These are phyloP conservation scores for western clawed frog (Xenopus tropicalis) DNA, from an alignment of 2,113 vertebrate species.

Conservation along the genomic window DNA sequence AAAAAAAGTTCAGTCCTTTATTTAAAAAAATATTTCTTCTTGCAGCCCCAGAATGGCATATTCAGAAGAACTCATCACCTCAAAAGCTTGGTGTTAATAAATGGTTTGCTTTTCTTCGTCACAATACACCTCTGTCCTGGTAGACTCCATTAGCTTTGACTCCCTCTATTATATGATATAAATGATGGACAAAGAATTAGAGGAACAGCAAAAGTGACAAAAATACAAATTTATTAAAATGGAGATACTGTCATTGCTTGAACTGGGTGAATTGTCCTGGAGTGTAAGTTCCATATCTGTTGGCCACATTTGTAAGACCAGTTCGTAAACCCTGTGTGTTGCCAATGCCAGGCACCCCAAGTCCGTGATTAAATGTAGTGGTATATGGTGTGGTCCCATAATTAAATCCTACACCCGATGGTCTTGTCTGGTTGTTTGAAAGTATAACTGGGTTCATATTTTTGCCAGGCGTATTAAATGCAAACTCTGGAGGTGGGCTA, in stretches of 20 bases:
- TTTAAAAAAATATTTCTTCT: too few species aligned
- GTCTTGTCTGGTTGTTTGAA: conserved; percentile 69
- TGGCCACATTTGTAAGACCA: conserved; percentile 68
- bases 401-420: conserved; percentile 73
- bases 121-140: too few species aligned
- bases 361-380: conserved; percentile 68
- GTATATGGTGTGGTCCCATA: conserved; percentile 70
- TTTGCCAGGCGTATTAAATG: conserved; percentile 87
- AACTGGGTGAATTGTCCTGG: conserved; percentile 66
- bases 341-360: conserved; percentile 60
- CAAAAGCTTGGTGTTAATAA: too few species aligned
- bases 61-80: too few species aligned
- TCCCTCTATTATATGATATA: neutral
- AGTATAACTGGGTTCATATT: conserved; percentile 77
- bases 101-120: too few species aligned
- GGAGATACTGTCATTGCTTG: conserved; percentile 64
- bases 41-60: too few species aligned
- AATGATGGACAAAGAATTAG: conserved; percentile 47
- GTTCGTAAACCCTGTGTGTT: conserved; percentile 77
- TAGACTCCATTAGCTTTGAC: too few species aligned
- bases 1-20: too few species aligned
- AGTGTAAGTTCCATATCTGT: conserved; percentile 68
- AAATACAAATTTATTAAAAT: conserved; percentile 59
- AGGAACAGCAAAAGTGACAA: conserved; percentile 54
- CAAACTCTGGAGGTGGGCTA: conserved; percentile 90